Evolutionary conservation across 2,797 vertebrate species (phyloP), one percentile per base, ranked within the genome.

Genomic region (Rhynchotus rufescens): DNA sequence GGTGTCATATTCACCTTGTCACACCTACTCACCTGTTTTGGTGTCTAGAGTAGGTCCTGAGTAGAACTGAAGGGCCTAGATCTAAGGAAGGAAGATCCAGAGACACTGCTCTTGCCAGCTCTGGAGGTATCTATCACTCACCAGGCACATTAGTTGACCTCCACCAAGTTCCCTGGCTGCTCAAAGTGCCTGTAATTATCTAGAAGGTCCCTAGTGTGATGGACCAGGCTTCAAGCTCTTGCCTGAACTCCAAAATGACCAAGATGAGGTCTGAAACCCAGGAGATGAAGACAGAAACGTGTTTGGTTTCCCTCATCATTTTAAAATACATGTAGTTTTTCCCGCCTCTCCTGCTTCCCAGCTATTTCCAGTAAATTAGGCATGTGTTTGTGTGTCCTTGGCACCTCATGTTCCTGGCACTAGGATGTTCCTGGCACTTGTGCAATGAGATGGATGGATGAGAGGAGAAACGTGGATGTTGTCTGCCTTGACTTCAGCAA

Each of bases 41-140:
- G n/a, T 78, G n/a, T 69, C 54, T 45, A 66, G 77, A 20, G 25
- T 45, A 68, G 21, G n/a, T 62, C 51, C 15, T 66, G 51, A n/a
- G 11, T 77, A 4, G 67, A 86, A 44, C 3, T 8, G 11, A 80
- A 77, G 54, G 38, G 23, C 13, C 59, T 45, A 17, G 83, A 83
- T 83, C 42, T 19, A 44, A 20, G 23, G n/a, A n/a, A 34, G 30
- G 65, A 72, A 68, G 30, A 45, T 84, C 15, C n/a, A 26, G 56
- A 72, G 7, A 51, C 12, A 12, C 47, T 26, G 16, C 65, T 73
- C 79, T 86, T 77, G n/a, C 36, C n/a, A 77, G 60, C 26, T 78
- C 32, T 71, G 56, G 49, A 54, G 36, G 30, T 30, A 49, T 12
- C 5, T 5, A 6, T 14, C 0, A 0, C 28, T 69, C 28, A 14